Conservation (phyloP, 2,888 invertebrate genomes). For the Cheilosia pagana region DNA sequence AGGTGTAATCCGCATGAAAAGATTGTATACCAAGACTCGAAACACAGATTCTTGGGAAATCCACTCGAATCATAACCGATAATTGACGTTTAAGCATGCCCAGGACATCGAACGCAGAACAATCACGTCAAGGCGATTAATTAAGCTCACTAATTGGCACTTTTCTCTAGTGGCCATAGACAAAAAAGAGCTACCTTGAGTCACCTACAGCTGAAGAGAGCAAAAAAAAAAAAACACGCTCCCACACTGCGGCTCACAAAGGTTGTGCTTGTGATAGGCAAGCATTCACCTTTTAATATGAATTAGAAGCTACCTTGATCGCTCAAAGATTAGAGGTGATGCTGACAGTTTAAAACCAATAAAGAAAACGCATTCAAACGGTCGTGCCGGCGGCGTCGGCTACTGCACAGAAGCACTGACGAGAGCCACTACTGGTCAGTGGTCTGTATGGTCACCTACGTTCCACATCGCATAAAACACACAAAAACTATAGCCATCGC, state of each 20-base stretch:
- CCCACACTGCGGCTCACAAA: constrained; percentile 41
- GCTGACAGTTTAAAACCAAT: constrained; percentile 74
- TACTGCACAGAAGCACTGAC: constrained; percentile 56
- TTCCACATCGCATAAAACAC: constrained; percentile 66
- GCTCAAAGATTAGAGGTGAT: constrained; percentile 70
- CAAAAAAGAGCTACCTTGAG: constrained; percentile 48
- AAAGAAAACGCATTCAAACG: constrained; percentile 65
- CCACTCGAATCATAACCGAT: background rate
- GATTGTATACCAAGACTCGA: background rate
- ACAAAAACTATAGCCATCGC: constrained; percentile 37
- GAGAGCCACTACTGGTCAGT: constrained; percentile 45
- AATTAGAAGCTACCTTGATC: constrained; percentile 74
- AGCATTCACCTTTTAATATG: constrained; percentile 55
- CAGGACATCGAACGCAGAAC: constrained; percentile 24
- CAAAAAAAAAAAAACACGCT: constrained; percentile 15
- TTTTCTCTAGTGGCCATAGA: constrained; percentile 46
- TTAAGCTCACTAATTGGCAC: constrained; percentile 67
- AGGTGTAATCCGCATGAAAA: too few species aligned
- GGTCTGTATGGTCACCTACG: constrained; percentile 53
- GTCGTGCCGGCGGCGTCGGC: constrained; percentile 44
- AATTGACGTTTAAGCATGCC: background rate
- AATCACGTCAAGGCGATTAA: constrained; percentile 61
- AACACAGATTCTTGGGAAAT: background rate
- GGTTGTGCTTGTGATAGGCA: constrained; percentile 13
- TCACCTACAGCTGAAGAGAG: constrained; percentile 40